Evolutionary conservation across 2,113 vertebrate species (phyloP).

Genomic region (Phylloscopus whistleri): DNA sequence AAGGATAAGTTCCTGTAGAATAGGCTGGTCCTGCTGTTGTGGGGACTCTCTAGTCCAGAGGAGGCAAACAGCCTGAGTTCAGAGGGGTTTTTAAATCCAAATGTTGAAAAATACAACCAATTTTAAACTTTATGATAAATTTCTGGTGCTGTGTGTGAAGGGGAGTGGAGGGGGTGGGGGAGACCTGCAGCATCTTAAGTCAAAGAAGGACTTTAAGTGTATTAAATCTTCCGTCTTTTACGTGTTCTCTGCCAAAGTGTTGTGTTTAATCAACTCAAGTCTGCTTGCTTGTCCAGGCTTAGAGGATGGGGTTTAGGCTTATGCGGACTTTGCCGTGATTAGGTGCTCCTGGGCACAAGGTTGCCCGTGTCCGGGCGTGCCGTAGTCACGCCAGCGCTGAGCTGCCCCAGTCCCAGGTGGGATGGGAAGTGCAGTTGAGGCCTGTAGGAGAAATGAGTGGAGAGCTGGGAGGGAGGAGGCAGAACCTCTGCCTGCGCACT

Average conservation of each 20-base stretch:
- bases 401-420: fast-evolving
- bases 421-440: not conserved
- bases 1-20: not conserved
- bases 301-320: not conserved
- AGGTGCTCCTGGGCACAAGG: not conserved
- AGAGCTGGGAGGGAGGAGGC: constrained; percentile 54
- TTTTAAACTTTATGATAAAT: not conserved
- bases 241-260: not conserved
- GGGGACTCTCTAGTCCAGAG: not conserved
- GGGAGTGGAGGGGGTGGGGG: fast-evolving
- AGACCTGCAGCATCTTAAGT: fast-evolving
- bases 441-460: not conserved
- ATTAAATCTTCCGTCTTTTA: not conserved
- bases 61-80: not conserved
- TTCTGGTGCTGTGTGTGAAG: not conserved
- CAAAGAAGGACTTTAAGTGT: not conserved
- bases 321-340: not conserved
- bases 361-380: fast-evolving
- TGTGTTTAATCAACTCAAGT: not conserved
- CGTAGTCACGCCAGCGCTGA: fast-evolving
- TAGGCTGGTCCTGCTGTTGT: not conserved
- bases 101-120: fast-evolving
- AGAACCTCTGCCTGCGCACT: constrained; percentile 23
- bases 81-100: not conserved
- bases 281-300: not conserved